These are phyloP conservation scores for Brachycybe producta DNA, from an alignment of 2,888 invertebrate species.

Conservation along the genomic window DNA sequence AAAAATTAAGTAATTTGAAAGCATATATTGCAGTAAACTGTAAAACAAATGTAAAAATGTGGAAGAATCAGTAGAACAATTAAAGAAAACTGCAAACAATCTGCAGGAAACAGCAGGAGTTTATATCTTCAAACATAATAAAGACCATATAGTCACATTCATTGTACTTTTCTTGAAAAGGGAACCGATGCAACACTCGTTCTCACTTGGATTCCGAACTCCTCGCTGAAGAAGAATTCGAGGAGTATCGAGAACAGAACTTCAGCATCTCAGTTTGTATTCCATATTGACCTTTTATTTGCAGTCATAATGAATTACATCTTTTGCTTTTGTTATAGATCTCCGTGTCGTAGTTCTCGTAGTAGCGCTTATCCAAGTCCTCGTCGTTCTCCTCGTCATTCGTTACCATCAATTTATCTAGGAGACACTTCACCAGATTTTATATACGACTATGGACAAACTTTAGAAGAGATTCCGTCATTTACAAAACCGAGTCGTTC, in stretches of 20 bases:
- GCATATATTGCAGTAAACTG: no score
- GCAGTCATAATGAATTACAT: not conserved
- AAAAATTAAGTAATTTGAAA: no score
- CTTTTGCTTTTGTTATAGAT: conserved; percentile 9
- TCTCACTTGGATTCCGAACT: conserved; percentile 90
- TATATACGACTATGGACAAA: conserved; percentile 17
- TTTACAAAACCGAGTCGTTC: not conserved
- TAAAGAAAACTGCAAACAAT: no score
- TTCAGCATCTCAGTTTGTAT: conserved; percentile 17
- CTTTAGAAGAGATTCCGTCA: conserved; percentile 15
- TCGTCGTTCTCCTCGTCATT: conserved; percentile 18
- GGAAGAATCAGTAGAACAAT: no score
- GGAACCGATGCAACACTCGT: conserved; percentile 53
- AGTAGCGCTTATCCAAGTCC: conserved; percentile 24
- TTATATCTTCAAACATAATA: no score
- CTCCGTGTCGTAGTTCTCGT: conserved; percentile 20
- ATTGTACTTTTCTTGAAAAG: conserved; percentile 2
- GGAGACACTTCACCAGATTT: conserved; percentile 10
- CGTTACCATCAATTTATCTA: conserved; percentile 11
- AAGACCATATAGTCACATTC: no score
- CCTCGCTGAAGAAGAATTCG: conserved; percentile 72
- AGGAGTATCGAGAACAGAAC: conserved; percentile 48
- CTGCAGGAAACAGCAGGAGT: no score
- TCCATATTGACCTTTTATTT: conserved; percentile 4
- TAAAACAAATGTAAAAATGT: no score